Evolutionary conservation across 2,797 vertebrate species (phyloP).

Genomic region (Taeniopygia guttata): DNA sequence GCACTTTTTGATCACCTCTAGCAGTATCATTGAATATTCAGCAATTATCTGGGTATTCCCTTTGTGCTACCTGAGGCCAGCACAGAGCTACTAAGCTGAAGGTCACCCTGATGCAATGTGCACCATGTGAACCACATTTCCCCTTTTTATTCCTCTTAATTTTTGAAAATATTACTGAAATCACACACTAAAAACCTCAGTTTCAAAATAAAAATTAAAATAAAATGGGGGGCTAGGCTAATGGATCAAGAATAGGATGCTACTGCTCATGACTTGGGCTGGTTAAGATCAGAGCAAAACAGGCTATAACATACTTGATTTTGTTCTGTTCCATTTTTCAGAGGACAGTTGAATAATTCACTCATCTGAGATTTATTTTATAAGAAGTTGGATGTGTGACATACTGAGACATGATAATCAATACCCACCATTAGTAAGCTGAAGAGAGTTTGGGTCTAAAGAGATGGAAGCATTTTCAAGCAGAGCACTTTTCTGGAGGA

Average conservation of each 20-base stretch:
- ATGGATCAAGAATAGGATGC: neutral
- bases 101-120: neutral
- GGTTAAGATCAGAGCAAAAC: neutral
- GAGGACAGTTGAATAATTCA: neutral
- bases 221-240: neutral
- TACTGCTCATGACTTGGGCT: neutral
- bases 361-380: neutral
- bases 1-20: neutral
- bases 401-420: neutral
- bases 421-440: slow-evolving; percentile 81
- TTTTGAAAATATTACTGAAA: neutral
- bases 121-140: accelerated
- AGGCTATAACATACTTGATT: neutral
- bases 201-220: neutral
- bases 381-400: neutral
- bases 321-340: neutral
- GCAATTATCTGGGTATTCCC: neutral
- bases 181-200: neutral
- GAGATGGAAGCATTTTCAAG: slow-evolving; percentile 79
- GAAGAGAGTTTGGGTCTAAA: slow-evolving; percentile 75
- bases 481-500: slow-evolving; percentile 79
- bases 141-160: neutral
- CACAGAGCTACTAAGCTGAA: neutral
- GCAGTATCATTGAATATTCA: neutral
- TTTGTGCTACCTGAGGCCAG: neutral